phyloP scores from a whole-genome alignment of 2,888 invertebrate species.

The Tipula confusa region DNA sequence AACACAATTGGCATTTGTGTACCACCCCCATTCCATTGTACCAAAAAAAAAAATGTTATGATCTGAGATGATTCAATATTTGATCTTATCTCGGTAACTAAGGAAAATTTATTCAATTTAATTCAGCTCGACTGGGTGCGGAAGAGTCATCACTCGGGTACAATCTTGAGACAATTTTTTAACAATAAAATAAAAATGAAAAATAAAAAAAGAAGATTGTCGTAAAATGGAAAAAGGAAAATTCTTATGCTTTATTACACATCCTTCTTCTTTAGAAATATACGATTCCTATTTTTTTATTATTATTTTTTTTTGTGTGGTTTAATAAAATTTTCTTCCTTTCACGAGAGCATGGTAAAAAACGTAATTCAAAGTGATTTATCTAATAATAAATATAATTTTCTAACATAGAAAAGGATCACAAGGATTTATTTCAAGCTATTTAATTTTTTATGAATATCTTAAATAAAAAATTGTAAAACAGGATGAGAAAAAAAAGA shows the following conservation, averaged over 20 bases:
- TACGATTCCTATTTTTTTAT: neutral
- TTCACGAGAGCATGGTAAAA: neutral
- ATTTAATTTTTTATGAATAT: slow-evolving; percentile 25
- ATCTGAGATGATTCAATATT: slow-evolving; percentile 8
- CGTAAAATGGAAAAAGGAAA: neutral
- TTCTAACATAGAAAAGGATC: slow-evolving; percentile 25
- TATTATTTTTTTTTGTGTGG: neutral
- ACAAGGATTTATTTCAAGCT: slow-evolving; percentile 25
- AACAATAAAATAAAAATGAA: neutral
- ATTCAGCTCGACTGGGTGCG: neutral
- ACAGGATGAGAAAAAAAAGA: neutral
- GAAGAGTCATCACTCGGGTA: neutral
- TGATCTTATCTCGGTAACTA: neutral
- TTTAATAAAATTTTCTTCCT: slow-evolving; percentile 16
- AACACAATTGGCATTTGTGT: too few relatives aligned
- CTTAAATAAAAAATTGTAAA: slow-evolving; percentile 6
- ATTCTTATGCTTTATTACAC: slow-evolving; percentile 20
- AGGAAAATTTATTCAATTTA: neutral
- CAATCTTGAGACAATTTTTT: slow-evolving; percentile 13
- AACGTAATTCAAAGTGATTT: slow-evolving; percentile 20
- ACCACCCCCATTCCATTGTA: too few relatives aligned
- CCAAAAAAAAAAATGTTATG: too few relatives aligned
- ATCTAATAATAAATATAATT: slow-evolving; percentile 25
- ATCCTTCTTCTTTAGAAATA: slow-evolving; percentile 14
- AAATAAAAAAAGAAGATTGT: neutral